Percentiles rank a stretch among this genome's conserved stretches.
Evolutionary conservation across 2,113 vertebrate species (phyloP).

Genomic region (Prionailurus viverrinus): DNA sequence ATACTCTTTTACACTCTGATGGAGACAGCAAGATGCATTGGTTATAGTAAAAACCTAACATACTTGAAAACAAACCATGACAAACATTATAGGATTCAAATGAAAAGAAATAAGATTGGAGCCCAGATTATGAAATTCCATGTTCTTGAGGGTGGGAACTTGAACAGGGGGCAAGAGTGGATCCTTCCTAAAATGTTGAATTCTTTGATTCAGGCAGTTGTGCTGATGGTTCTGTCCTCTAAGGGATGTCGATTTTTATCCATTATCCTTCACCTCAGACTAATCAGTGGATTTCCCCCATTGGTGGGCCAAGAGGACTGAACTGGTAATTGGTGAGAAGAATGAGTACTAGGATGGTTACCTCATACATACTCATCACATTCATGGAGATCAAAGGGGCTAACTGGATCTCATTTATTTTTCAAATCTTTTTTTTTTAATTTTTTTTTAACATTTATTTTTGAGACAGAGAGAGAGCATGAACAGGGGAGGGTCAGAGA

Average conservation of each 20-base stretch:
- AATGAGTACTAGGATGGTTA: neutral
- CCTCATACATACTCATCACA: neutral
- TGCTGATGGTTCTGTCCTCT: neutral
- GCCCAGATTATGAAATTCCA: neutral
- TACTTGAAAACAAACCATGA: neutral
- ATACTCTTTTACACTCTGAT: neutral
- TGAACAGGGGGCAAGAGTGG: neutral
- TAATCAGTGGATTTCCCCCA: neutral
- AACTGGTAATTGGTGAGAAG: neutral
- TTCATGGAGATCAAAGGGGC: neutral
- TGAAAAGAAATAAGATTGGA: neutral
- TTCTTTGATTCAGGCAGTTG: neutral
- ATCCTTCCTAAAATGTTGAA: neutral
- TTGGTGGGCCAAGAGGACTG: neutral
- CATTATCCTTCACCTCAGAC: neutral
- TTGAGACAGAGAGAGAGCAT: too few species aligned
- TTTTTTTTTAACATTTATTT: too few species aligned
- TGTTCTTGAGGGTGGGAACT: neutral
- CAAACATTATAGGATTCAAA: neutral
- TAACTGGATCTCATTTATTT: slow-evolving; percentile 16
- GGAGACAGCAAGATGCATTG: neutral
- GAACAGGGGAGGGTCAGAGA: too few species aligned
- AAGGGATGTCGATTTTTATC: neutral
- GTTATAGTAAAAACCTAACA: neutral
- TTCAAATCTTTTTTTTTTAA: neutral